A percentile compares a stretch with the other conserved stretches of the same genome.
Evolutionary conservation across 2,888 invertebrate genomes (phyloP).

Genomic region (Tinea semifulvella): DNA sequence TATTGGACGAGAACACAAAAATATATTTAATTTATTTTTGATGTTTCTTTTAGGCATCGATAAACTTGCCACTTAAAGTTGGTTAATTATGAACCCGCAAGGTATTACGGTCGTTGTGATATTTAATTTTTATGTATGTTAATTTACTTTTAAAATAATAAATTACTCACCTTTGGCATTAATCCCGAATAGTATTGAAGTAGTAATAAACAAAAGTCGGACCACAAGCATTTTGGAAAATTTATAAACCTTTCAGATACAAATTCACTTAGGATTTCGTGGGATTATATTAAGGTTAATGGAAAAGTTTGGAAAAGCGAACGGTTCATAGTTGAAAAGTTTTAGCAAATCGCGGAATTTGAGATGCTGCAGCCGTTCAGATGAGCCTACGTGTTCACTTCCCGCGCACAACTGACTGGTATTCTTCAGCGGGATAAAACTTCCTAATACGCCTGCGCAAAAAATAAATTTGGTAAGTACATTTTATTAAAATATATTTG

Average conservation of each 20-base stretch:
- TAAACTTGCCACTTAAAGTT: too few species aligned
- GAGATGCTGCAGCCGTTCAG: neutral
- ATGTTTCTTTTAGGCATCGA: too few species aligned
- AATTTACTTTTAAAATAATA: too few species aligned
- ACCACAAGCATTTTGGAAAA: neutral
- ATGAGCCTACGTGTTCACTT: neutral
- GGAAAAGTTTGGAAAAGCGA: too few species aligned
- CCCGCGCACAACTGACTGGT: conserved; percentile 1
- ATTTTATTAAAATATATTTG: too few species aligned
- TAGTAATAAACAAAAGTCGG: neutral
- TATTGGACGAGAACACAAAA: too few species aligned
- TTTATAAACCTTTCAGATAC: neutral
- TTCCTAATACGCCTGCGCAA: neutral
- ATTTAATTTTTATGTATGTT: too few species aligned
- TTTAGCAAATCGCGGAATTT: neutral
- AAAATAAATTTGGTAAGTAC: too few species aligned
- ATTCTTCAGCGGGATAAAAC: conserved; percentile 2
- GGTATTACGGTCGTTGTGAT: too few species aligned
- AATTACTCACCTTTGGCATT: conserved; percentile 10
- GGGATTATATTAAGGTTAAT: too few species aligned
- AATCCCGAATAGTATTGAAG: neutral
- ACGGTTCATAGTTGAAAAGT: neutral
- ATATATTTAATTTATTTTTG: too few species aligned
- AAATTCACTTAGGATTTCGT: neutral
- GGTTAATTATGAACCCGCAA: too few species aligned